Conservation (phyloP, 1,140 invertebrate species). For the Geopemphigus sp. region DNA sequence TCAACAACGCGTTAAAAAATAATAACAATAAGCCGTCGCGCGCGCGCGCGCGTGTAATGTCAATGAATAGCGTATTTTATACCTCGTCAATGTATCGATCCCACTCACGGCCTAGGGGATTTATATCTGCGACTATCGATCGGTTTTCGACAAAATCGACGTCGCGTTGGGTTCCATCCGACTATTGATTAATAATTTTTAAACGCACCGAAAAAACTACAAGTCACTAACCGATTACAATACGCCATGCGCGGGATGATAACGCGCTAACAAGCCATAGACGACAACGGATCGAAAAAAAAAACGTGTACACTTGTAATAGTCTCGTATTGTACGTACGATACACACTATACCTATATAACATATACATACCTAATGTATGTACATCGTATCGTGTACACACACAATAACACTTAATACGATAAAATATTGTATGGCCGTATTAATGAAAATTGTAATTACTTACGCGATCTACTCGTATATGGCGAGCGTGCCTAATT, state of each 20-base stretch:
- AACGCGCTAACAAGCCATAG: slow-evolving; percentile 25
- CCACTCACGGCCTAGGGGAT: too few species aligned
- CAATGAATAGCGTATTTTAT: background rate
- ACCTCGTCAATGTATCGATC: too few species aligned
- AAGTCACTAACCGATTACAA: slow-evolving; percentile 45
- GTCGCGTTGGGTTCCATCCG: background rate
- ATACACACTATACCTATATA: background rate
- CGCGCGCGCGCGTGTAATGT: background rate
- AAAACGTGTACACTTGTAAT: background rate
- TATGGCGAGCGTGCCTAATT: too few species aligned
- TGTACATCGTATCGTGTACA: too few species aligned
- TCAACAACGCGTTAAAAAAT: background rate
- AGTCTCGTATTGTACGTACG: background rate
- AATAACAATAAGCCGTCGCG: slow-evolving; percentile 17
- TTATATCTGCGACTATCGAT: too few species aligned
- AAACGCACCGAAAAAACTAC: slow-evolving; percentile 48
- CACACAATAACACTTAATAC: too few species aligned
- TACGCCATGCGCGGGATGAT: background rate
- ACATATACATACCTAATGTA: too few species aligned
- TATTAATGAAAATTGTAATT: too few species aligned
- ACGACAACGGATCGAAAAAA: too few species aligned
- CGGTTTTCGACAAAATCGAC: slow-evolving; percentile 16
- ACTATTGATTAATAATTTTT: slow-evolving; percentile 47
- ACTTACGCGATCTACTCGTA: too few species aligned
- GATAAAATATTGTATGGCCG: too few species aligned